A percentile compares a stretch with the other conserved stretches of the same genome.
Conservation (phyloP, 2,113 vertebrate species). For the Poeciliopsis retropinna region DNA sequence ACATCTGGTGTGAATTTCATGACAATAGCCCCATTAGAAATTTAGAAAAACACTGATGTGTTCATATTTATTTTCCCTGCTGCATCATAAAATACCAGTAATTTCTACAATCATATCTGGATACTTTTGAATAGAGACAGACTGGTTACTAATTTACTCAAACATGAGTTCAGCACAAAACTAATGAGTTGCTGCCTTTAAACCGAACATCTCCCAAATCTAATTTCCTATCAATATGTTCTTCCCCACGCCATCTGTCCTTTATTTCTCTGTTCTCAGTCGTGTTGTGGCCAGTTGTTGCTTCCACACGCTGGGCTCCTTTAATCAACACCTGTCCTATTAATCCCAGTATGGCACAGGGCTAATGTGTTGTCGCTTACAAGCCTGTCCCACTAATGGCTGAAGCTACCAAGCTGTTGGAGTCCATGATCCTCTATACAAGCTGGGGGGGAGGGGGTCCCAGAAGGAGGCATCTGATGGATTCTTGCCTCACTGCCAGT, state of each 20-base stretch:
- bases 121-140: constrained; percentile 7
- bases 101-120: not conserved
- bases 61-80: not conserved
- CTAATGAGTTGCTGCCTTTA: constrained; percentile 58
- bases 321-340: constrained; percentile 83
- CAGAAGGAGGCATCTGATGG: constrained; percentile 71
- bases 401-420: constrained; percentile 57
- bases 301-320: constrained; percentile 64
- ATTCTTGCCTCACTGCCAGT: constrained; percentile 68
- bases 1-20: not conserved
- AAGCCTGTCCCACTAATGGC: constrained; percentile 68
- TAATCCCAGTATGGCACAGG: constrained; percentile 74
- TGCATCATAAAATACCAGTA: not conserved
- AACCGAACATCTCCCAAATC: constrained; percentile 65
- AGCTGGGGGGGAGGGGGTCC: constrained; percentile 56
- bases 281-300: constrained; percentile 63
- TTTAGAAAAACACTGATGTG: not conserved
- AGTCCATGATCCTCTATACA: constrained; percentile 37
- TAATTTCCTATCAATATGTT: constrained; percentile 80
- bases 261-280: constrained; percentile 34
- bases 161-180: constrained; percentile 25
- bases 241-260: constrained; percentile 74
- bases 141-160: constrained; percentile 34
- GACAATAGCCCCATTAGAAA: not conserved
- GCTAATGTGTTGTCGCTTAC: constrained; percentile 75